Base-by-base conservation (phyloP, 2,888 invertebrate species). In the Thysanoteuthis rhombus region DNA sequence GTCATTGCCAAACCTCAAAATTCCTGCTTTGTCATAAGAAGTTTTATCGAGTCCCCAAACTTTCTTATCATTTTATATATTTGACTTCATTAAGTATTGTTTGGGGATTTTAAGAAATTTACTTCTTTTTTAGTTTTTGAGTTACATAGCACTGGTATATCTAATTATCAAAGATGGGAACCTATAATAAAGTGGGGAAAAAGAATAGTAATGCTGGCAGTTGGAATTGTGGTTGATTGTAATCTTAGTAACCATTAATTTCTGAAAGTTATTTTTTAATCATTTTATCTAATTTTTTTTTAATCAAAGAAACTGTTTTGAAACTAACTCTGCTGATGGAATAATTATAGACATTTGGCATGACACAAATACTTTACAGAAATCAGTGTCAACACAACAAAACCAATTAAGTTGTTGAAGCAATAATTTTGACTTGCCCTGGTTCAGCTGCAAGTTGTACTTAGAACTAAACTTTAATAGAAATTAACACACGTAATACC, bases 341-440 rank as follows among this genome's bases (percentile, higher is more conserved):
- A 75, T 75, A 75, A 75, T 75, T 75, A 75, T 75, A 75, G 75
- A n/a, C 75, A 75, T 75, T 75, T 75, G n/a, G n/a, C 75, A 75
- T 75, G n/a, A 36, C 75, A 75, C 75, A 75, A 75, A 75, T 75
- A n/a, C 75, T 75, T 75, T n/a, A 75, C 75, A n/a, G 75, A 75
- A 75, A 75, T 75, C 75, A 75, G 75, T 75, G 75, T 75, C 75
- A 75, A 75, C 75, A 75, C 16, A 75, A 75, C n/a, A 16, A 75
- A 75, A 75, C 75, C 75, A 75, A 75, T 75, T 75, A 75, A 75
- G 75, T 75, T 36, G n/a, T 75, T 75, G 75, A 75, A 75, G 75
- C 75, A n/a, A 75, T 75, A n/a, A 75, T 75, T 75, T 75, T 75
- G n/a, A 75, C 16, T 75, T n/a, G 75, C n/a, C n/a, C 36, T 75